Evolutionary conservation across 2,113 vertebrate genomes (phyloP).

Genomic region (Onychorhynchus coronatus): DNA sequence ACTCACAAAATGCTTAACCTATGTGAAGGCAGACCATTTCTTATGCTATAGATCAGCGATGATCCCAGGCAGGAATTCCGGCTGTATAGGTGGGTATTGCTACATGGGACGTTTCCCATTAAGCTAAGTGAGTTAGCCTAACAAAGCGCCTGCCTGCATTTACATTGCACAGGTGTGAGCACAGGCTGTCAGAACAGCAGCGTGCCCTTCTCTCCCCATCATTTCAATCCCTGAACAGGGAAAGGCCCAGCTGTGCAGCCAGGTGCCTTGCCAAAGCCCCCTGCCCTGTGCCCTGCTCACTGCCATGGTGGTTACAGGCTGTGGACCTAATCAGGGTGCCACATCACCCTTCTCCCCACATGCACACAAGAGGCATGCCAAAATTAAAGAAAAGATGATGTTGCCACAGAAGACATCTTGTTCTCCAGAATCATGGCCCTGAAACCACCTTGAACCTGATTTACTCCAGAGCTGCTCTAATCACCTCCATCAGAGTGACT

Average conservation of each 20-base stretch:
- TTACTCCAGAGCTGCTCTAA: background rate
- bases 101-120: background rate
- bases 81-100: background rate
- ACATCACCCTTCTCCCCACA: background rate
- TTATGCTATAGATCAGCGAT: background rate
- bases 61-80: background rate
- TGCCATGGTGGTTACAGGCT: background rate
- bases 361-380: background rate
- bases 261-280: background rate
- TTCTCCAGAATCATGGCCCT: background rate
- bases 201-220: background rate
- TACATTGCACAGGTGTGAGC: accelerated
- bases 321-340: background rate
- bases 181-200: background rate
- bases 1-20: background rate
- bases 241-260: background rate
- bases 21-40: background rate
- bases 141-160: background rate
- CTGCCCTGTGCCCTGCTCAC: too few relatives aligned
- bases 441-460: background rate
- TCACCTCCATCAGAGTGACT: background rate
- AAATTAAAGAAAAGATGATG: background rate
- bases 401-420: background rate
- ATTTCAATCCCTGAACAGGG: background rate
- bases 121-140: background rate